Conservation (phyloP, 64 coral and sea anemone genomes). For the Dendronephthya gigantea region DNA sequence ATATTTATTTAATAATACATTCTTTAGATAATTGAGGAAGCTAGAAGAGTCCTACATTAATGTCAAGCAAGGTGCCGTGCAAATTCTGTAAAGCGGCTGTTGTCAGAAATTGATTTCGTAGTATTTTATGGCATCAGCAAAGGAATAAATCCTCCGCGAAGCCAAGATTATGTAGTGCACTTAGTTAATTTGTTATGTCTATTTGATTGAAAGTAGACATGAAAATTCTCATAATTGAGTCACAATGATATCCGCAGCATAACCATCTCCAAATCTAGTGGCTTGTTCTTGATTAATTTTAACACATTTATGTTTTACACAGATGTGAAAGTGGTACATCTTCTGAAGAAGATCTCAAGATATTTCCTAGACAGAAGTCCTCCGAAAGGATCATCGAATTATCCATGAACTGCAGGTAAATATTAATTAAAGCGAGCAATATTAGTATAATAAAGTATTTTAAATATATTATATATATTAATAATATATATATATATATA, state of each 20-base stretch:
- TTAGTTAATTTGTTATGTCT: neutral
- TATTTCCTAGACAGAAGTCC: neutral
- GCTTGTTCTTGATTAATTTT: too few species aligned
- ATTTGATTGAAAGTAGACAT: neutral
- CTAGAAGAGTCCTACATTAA: neutral
- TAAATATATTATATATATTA: too few species aligned
- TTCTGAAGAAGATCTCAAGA: neutral
- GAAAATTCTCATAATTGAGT: too few species aligned
- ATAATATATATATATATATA: too few species aligned
- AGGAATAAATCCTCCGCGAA: neutral
- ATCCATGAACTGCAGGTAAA: neutral
- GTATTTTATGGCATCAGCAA: constrained; percentile 3
- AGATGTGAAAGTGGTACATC: neutral
- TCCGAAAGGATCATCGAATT: neutral
- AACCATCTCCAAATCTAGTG: too few species aligned
- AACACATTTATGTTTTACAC: neutral
- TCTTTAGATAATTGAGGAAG: neutral
- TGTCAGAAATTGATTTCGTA: neutral
- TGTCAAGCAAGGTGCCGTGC: neutral
- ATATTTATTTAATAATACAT: neutral
- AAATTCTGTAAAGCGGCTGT: neutral
- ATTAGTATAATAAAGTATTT: too few species aligned
- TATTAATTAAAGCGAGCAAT: too few species aligned
- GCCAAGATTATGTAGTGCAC: neutral
- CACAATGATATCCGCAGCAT: too few species aligned